Percentiles rank a stretch among this genome's conserved stretches.
Evolutionary conservation across 1,140 invertebrate genomes (phyloP).

Genomic region (Parapsyche elsis): DNA sequence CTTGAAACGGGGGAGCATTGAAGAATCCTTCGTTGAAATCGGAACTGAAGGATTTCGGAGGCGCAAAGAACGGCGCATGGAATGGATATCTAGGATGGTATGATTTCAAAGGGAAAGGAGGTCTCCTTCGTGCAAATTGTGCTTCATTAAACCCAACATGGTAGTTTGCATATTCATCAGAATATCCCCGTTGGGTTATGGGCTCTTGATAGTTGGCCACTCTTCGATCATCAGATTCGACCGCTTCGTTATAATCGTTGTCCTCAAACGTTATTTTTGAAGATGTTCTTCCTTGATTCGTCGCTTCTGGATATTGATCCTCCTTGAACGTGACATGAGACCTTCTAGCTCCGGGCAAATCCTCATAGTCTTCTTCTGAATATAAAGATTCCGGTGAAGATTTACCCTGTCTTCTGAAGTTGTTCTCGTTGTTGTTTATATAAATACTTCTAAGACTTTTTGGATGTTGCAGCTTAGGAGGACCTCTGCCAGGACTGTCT

Average conservation of each 20-base stretch:
- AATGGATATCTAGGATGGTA: conserved; percentile 50
- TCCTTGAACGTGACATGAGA: conserved; percentile 50
- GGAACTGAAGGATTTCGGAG: conserved; percentile 54
- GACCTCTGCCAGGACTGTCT: conserved; percentile 52
- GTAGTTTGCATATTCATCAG: conserved; percentile 37
- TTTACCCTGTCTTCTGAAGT: conserved; percentile 24
- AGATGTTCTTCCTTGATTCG: neutral
- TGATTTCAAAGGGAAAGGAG: conserved; percentile 33
- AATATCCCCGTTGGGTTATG: conserved; percentile 37
- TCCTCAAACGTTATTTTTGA: conserved; percentile 46
- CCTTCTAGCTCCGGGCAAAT: conserved; percentile 45
- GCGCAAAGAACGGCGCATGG: conserved; percentile 45
- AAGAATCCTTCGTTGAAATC: conserved; percentile 62
- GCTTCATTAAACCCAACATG: conserved; percentile 19
- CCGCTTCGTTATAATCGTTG: conserved; percentile 36
- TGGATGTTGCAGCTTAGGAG: conserved; percentile 32
- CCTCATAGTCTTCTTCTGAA: conserved; percentile 27
- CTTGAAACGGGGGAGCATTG: conserved; percentile 57
- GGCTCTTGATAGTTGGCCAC: neutral
- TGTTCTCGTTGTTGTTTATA: neutral
- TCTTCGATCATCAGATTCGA: conserved; percentile 11
- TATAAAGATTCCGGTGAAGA: neutral
- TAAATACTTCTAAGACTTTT: neutral
- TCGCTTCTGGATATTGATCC: conserved; percentile 43
- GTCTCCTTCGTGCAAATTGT: conserved; percentile 26